A percentile compares a stretch with the other conserved stretches of the same genome.
Conservation (phyloP, 92 coral and sea anemone genomes). For the Plumapathes pennacea region DNA sequence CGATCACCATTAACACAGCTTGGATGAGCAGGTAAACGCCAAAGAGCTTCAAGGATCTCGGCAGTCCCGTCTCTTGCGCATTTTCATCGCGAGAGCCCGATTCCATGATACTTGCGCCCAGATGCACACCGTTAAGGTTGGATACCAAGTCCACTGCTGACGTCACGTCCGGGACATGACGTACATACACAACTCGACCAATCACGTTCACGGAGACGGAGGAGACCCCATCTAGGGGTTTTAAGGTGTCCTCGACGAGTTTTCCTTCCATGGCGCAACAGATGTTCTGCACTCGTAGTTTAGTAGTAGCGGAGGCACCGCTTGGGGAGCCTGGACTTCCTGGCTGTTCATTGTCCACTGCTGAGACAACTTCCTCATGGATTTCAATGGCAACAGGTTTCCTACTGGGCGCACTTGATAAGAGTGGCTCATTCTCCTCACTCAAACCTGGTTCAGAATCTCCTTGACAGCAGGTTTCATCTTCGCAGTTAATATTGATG, state of each 20-base stretch:
- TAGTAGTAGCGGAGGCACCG: constrained; percentile 52
- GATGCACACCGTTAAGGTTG: constrained; percentile 79
- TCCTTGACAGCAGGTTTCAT: not conserved
- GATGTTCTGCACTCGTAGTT: constrained; percentile 93
- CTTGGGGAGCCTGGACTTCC: constrained; percentile 3
- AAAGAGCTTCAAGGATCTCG: constrained; percentile 52
- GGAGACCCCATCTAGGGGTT: constrained; percentile 68
- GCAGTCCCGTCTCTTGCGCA: constrained; percentile 38
- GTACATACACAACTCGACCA: constrained; percentile 92
- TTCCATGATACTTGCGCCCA: constrained; percentile 96
- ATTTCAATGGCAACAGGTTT: constrained; percentile 7
- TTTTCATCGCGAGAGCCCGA: constrained; percentile 64
- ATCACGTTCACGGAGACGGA: constrained; percentile 90
- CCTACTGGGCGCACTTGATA: too few species aligned
- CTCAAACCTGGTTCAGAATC: too few species aligned
- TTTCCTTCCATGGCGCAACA: constrained; percentile 91
- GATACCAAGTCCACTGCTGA: constrained; percentile 73
- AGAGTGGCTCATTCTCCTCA: too few species aligned
- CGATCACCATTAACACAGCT: constrained; percentile 53
- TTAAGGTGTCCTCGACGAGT: constrained; percentile 75
- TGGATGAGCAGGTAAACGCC: constrained; percentile 60
- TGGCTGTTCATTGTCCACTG: not conserved
- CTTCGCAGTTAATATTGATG: constrained; percentile 1
- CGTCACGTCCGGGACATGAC: constrained; percentile 83
- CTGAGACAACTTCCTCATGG: constrained; percentile 1